Conservation (phyloP, 2,113 vertebrate genomes). For the Toxotes jaculatrix region DNA sequence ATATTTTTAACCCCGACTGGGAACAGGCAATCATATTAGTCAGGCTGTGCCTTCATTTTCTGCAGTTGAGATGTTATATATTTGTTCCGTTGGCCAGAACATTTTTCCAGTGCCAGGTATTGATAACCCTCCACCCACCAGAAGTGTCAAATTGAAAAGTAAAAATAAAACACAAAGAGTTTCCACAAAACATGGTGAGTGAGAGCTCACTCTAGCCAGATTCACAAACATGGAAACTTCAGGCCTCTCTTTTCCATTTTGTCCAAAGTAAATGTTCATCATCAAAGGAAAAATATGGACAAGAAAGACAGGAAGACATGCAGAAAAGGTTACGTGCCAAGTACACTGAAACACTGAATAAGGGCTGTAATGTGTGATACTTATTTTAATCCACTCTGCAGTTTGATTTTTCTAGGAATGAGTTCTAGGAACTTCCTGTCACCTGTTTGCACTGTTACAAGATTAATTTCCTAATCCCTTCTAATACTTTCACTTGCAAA, state of each 20-base stretch:
- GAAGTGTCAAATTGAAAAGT: neutral
- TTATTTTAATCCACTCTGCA: constrained; percentile 45
- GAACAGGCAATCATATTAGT: constrained; percentile 27
- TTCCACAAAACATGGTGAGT: neutral
- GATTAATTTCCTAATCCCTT: constrained; percentile 71
- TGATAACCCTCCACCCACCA: constrained; percentile 9
- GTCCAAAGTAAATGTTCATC: neutral
- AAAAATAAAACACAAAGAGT: neutral
- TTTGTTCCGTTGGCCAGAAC: neutral
- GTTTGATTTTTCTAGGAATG: constrained; percentile 38
- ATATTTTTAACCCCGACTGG: constrained; percentile 9
- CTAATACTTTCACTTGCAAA: constrained; percentile 67
- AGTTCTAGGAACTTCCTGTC: constrained; percentile 34
- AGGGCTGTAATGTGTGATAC: constrained; percentile 15
- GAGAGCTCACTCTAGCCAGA: neutral
- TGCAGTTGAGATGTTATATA: neutral
- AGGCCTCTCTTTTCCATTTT: neutral
- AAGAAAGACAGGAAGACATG: neutral
- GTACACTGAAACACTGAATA: constrained; percentile 4
- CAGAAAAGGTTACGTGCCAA: neutral
- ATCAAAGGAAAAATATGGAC: neutral
- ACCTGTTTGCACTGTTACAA: constrained; percentile 66
- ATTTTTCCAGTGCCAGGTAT: neutral
- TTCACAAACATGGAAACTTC: neutral
- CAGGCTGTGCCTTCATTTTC: neutral